phyloP scores from a whole-genome alignment of 2,113 vertebrate species.

The Rhinogobius similis region DNA sequence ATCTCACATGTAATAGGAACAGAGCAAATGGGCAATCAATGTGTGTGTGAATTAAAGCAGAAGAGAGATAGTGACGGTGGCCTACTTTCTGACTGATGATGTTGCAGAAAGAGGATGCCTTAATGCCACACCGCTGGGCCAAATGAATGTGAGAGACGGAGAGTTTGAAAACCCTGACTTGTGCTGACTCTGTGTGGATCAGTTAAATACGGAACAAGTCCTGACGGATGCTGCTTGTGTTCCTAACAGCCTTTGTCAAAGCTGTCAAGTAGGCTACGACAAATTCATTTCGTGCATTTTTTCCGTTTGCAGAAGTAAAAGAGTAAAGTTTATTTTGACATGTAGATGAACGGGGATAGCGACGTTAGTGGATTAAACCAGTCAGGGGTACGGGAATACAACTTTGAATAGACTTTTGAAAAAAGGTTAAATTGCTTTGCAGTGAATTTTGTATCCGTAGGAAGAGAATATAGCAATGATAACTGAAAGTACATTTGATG shows the following conservation, averaged over 20 bases:
- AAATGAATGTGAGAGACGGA: slow-evolving; percentile 23
- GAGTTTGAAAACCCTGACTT: background rate
- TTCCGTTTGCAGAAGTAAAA: background rate
- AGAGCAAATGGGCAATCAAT: too few species aligned
- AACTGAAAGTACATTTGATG: too few species aligned
- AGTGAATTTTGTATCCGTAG: too few species aligned
- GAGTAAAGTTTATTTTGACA: background rate
- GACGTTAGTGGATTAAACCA: background rate
- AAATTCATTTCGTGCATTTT: background rate
- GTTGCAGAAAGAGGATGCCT: slow-evolving; percentile 68
- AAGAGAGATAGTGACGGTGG: slow-evolving; percentile 45
- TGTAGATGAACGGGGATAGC: background rate
- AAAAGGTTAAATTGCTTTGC: too few species aligned
- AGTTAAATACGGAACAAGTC: background rate
- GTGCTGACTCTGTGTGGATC: background rate
- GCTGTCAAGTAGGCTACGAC: background rate
- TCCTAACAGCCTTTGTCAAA: background rate
- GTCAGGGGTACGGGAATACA: background rate
- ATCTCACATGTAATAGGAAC: too few species aligned
- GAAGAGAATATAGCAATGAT: too few species aligned
- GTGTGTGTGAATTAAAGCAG: background rate
- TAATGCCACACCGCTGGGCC: slow-evolving; percentile 50
- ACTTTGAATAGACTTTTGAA: too few species aligned
- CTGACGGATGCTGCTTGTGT: background rate
- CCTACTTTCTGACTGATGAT: slow-evolving; percentile 72